Conservation (phyloP, 2,888 invertebrate species). For the Clusia tigrina region DNA sequence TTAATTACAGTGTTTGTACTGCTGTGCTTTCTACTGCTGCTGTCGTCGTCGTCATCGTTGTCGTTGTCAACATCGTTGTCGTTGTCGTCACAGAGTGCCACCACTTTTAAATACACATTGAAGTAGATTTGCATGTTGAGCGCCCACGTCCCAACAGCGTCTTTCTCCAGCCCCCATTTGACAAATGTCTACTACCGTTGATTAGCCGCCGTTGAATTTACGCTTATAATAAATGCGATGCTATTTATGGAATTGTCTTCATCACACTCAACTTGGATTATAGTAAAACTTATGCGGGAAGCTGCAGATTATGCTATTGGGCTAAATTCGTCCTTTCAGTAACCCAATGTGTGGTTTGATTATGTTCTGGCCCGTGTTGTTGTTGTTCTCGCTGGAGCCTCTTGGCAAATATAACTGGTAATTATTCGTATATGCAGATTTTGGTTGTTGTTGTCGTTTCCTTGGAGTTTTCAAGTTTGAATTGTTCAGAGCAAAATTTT, state of each 20-base stretch:
- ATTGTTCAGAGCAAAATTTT: constrained; percentile 16
- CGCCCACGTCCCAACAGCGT: not conserved
- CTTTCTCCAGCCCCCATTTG: not conserved
- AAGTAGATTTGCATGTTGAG: not conserved
- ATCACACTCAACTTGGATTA: too few relatives aligned
- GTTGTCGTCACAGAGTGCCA: not conserved
- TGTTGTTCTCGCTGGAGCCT: not conserved
- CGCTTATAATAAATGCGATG: too few relatives aligned
- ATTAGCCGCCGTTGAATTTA: not conserved
- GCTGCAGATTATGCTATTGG: not conserved
- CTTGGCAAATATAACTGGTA: constrained; percentile 26
- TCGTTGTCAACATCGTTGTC: too few relatives aligned
- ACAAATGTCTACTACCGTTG: constrained; percentile 8
- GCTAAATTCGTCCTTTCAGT: not conserved
- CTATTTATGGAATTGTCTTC: too few relatives aligned
- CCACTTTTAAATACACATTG: not conserved
- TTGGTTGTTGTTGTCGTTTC: not conserved
- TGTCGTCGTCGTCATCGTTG: too few relatives aligned
- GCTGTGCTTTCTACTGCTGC: not conserved
- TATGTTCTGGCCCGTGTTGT: constrained; percentile 2
- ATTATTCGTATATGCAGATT: constrained; percentile 21
- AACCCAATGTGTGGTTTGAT: too few relatives aligned
- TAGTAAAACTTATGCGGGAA: constrained; percentile 6
- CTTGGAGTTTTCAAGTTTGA: not conserved
- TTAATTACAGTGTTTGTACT: not conserved